Percentiles rank a stretch among this genome's conserved stretches.
phyloP scores from a whole-genome alignment of 2,888 invertebrate genomes.

The Desoria tigrina region DNA sequence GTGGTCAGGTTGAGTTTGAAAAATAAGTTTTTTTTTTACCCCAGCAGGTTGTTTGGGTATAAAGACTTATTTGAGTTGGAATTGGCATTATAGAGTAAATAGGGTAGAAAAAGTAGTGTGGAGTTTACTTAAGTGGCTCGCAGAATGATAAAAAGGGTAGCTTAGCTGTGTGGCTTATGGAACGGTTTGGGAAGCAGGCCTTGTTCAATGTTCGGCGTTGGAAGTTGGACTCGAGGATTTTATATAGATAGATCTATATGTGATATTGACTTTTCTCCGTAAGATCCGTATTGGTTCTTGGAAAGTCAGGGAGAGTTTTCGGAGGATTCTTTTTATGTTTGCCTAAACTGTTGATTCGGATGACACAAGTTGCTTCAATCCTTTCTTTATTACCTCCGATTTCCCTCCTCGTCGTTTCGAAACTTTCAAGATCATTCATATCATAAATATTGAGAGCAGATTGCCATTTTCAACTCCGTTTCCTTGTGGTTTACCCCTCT shows the following conservation, averaged over 20 bases:
- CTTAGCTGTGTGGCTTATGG: conserved; percentile 1
- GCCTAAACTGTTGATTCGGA: conserved; percentile 51
- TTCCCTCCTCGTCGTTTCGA: conserved; percentile 35
- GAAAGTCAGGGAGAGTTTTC: too few species aligned
- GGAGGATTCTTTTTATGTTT: conserved; percentile 43
- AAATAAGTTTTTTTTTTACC: too few species aligned
- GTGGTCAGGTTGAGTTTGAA: too few species aligned
- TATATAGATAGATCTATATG: too few species aligned
- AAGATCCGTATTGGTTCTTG: too few species aligned
- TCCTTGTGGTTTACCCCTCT: conserved; percentile 28
- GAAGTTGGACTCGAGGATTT: too few species aligned
- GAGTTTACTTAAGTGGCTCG: conserved; percentile 5
- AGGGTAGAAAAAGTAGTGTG: not conserved
- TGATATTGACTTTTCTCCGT: too few species aligned
- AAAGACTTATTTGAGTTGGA: not conserved
- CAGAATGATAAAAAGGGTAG: conserved; percentile 8
- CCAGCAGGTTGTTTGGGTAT: too few species aligned
- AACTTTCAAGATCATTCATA: conserved; percentile 45
- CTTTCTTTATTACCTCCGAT: conserved; percentile 47
- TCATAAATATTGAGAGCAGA: conserved; percentile 45
- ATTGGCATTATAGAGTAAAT: not conserved
- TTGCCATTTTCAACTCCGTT: conserved; percentile 31
- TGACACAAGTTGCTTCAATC: conserved; percentile 46
- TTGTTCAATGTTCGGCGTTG: too few species aligned
- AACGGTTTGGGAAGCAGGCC: not conserved